Base-by-base conservation (phyloP, 2,113 vertebrate genomes). In the Pavo muticus region DNA sequence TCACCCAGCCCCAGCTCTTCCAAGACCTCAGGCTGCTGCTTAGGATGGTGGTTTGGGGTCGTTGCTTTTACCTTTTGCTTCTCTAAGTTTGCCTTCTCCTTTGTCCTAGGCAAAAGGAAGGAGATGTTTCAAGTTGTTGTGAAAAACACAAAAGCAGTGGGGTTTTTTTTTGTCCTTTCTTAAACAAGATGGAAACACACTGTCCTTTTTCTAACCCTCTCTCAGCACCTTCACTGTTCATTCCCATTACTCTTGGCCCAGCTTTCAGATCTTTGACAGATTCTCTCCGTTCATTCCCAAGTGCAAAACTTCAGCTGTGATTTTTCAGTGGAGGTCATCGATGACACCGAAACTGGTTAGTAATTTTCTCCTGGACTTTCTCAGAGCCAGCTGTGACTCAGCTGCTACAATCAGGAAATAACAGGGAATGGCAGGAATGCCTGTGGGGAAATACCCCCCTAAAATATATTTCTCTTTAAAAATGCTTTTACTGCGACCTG, bases 371-470 rank as follows among this genome's bases (percentile, higher is more conserved):
- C 84, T 69, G 75, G 88, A 76, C 75, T 44, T 79, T 85, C 75
- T 73, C 48, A 88, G 44, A 77, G 69, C 35, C 64, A 80, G 76
- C 69, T 45, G 78, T 91, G 94, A 91, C 63, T 94, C 70, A 88
- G 79, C 75, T 79, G 35, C 74, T 72, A 47, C 57, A 32, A 44
- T 52, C 86, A 77, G 75, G 92, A 93, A 93, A 69, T 88, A 91
- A 76, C 71, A 87, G 42, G 59, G 82, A 91, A 90, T 6, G 59
- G 79, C 83, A 88, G 86, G 68, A 95, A 88, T 64, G 68, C 85
- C 91, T 15, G 0, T 5, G 0, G 91, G 91, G 91, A 88, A 87
- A 85, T 90, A 82, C 82, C 71, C 75, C 56, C 25, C 35, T 17
- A 40, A 88, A 25, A 87, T 4, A 1, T 16, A 47, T 78, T 87